Conservation (phyloP, 1,140 invertebrate species). For the Centruroides sculpturatus region DNA sequence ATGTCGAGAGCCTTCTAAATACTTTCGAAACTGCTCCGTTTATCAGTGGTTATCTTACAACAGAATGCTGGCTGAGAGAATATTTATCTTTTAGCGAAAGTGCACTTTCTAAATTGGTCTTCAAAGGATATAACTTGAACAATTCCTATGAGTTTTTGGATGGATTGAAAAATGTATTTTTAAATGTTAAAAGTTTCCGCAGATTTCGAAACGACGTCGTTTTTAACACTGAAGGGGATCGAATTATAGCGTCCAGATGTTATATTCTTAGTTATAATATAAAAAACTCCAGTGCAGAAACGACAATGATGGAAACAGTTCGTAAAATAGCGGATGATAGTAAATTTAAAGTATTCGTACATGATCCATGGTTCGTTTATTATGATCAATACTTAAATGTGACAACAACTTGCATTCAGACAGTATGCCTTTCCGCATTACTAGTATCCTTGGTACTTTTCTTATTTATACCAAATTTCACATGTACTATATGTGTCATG, state of each 20-base stretch:
- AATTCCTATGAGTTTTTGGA: conserved; percentile 57
- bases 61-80: conserved; percentile 76
- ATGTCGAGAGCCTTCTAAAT: conserved; percentile 55
- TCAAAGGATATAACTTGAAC: conserved; percentile 50
- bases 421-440: conserved; percentile 72
- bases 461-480: conserved; percentile 83
- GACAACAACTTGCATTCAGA: conserved; percentile 76
- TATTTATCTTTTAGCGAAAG: conserved; percentile 60
- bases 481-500: conserved; percentile 86
- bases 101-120: conserved; percentile 45
- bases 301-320: conserved; percentile 69
- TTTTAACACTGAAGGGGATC: conserved; percentile 53
- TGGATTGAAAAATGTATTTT: conserved; percentile 46
- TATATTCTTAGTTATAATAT: conserved; percentile 78
- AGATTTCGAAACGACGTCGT: conserved; percentile 62
- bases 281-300: conserved; percentile 73
- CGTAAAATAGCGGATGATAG: conserved; percentile 59
- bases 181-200: conserved; percentile 32
- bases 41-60: conserved; percentile 53
- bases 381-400: conserved; percentile 90
- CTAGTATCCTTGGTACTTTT: conserved; percentile 92
- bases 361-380: conserved; percentile 86
- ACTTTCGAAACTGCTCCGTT: conserved; percentile 65
- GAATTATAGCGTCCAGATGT: conserved; percentile 67
- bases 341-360: conserved; percentile 67